Base-by-base conservation (phyloP, 2,113 vertebrate genomes). In the Zosterops hypoxanthus region DNA sequence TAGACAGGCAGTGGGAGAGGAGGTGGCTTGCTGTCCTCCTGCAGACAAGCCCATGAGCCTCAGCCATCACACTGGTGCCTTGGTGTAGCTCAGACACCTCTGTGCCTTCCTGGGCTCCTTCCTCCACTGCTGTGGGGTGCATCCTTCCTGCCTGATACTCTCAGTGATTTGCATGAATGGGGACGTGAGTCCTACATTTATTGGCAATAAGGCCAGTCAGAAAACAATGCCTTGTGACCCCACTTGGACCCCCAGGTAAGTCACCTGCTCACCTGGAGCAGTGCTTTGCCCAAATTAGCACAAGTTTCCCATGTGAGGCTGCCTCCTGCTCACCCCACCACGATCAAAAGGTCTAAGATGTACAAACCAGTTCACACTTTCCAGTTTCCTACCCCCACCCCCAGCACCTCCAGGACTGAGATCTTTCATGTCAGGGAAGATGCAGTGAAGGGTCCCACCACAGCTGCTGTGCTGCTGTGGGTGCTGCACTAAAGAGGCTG, bases 401-500 rank as follows among this genome's bases (percentile, higher is more conserved):
- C 20, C 55, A 79, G 63, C 46, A 61, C 26, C 36, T 61, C 28
- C 31, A 64, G 11, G 28, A 68, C 31, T 41, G 44, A 81, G 19
- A 49, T 33, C 19, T 39, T 76, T 33, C 24, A 11, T 10, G 17
- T 25, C 39, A 69, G 34, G 22, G 25, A 63, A 63, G 41, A 24
- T 29, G 57, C 31, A 49, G 42, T 10, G 42, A 70, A 64, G 46
- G 14, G 49, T 68, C 33, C 44, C 42, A 64, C 5, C 24, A 76
- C 0, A 0, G 57, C 52, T 5, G 5, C 68, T 61, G 42, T 61
- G 36, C 39, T 79, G 18, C 53, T 64, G 65, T 2, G 2, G 31
- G 13, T 71, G 65, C 41, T 85, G 60, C 33, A 4, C 29, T 29
- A 26, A 22, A 44, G 50, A 61, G 9, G 31, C 31, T 55, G 4